Conservation (phyloP, 2,113 vertebrate genomes). For the Naja naja region DNA sequence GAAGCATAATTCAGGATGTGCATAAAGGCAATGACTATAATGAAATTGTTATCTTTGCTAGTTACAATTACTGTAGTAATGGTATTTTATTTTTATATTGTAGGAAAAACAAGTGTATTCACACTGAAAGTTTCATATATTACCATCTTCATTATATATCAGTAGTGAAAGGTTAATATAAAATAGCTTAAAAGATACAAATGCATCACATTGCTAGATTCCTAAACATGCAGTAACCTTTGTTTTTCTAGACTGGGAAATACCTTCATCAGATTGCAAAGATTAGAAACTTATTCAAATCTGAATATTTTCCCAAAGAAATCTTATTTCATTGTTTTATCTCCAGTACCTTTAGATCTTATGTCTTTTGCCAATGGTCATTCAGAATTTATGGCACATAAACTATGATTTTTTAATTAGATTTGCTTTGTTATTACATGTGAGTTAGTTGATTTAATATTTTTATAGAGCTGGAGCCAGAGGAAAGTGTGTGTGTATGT, state of each 20-base stretch:
- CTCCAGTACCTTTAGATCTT: not conserved
- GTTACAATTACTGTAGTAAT: not conserved
- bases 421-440: not conserved
- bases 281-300: not conserved
- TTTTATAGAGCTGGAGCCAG: not conserved
- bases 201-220: not conserved
- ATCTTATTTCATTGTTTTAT: not conserved
- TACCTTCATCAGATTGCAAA: not conserved
- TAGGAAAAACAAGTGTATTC: constrained; percentile 1
- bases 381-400: not conserved
- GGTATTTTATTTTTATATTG: not conserved
- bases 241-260: not conserved
- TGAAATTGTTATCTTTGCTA: not conserved
- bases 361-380: not conserved
- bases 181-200: not conserved
- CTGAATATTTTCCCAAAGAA: not conserved
- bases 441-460: not conserved
- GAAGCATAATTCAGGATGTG: not conserved
- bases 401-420: not conserved
- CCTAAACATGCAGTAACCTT: not conserved
- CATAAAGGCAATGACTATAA: not conserved
- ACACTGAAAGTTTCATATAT: not conserved
- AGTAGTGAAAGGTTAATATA: not conserved
- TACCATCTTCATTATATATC: not conserved
- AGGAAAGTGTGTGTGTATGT: not conserved